Base-by-base conservation (phyloP, 23 tunicate genomes). In the Oikopleura dioica region DNA sequence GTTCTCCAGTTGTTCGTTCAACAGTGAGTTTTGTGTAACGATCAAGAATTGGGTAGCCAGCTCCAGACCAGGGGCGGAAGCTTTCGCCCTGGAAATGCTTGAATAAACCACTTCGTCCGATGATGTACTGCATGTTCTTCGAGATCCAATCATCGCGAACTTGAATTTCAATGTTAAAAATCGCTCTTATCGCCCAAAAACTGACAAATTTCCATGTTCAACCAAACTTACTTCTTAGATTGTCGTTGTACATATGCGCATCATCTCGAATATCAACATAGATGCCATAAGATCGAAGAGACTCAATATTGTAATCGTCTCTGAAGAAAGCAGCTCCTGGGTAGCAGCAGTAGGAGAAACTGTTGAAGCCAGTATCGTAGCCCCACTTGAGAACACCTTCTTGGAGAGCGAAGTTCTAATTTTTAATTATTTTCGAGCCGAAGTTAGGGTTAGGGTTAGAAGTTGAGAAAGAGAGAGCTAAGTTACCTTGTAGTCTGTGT, bases 241-340 rank as follows among this genome's bases (percentile, higher is more conserved):
- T 63, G 2, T 63, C 72, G 29, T 23, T 28, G 33, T 63, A 63
- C 72, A 63, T 63, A 63, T 63, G 72, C 16, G 16, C 72, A 28
- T 63, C 72, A 2, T 23, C 26, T 21, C 72, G 72, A 28, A 63
- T 63, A 63, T 63, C 72, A 28, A 31, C 29, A 63, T 63, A 63
- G 5, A 63, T 28, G 4, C 72, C 72, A 63, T 63, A 63, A 2
- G 32, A 16, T 2, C 72, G 72, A 2, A 63, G 33, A 23, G 72
- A 23, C 72, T 63, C 72, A 63, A 63, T 63, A 63, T 63, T 63
- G 26, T 63, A 63, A 63, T 63, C 72, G 72, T 63, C 72, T 63
- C 72, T 23, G 33, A 63, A 63, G 26, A 63, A 63, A 2, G 72
- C 72, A 28, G 72, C 72, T 2, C 72, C 72, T 24, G 26, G 30